Base-by-base conservation (phyloP, 1,140 invertebrate genomes). In the Drosophila lini region DNA sequence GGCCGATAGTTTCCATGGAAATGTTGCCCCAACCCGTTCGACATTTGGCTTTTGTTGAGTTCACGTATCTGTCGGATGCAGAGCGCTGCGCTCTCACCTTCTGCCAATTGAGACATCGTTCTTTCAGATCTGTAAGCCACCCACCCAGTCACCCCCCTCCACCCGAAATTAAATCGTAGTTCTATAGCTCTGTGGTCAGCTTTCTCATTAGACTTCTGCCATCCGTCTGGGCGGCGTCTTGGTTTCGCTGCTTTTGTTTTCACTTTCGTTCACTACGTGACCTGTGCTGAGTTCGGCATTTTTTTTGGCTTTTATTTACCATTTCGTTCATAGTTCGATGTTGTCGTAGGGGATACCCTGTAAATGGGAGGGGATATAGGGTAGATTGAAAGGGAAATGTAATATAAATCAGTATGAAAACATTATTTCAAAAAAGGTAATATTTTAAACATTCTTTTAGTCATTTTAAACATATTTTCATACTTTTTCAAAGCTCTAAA, bases 221-320 rank as follows among this genome's bases (percentile, higher is more conserved):
- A 41, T 13, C 40, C 42, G 59, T 67, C 69, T 58, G 58, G 61
- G 50, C 68, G 57, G 32, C 65, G 52, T 61, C 67, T 59, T 42
- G 7, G 28, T 45, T 52, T 44, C 44, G 52, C 53, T 70, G 74
- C 50, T 76, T 22, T 71, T 63, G 57, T 78, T 63, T 84, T 70
- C 76, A 78, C 79, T 86, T 86, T 86, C 79, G 56, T 67, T 86
- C 34, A 34, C 60, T 82, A 86, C 82, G 82, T 86, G 81, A 85
- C 67, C 63, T 50, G 32, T 70, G 76, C 71, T 56, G 57, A 80
- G 48, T 48, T 77, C 45, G 63, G 25, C 61, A 31, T 42, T 76
- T 76, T 76, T 70, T 64, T 62, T 41, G 34, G 7, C 8, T 53
- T 48, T 80, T 48, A 32, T 56, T 59, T 71, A 32, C 45, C 25